Conservation (phyloP, 2,797 vertebrate genomes). For the Sciurus vulgaris region DNA sequence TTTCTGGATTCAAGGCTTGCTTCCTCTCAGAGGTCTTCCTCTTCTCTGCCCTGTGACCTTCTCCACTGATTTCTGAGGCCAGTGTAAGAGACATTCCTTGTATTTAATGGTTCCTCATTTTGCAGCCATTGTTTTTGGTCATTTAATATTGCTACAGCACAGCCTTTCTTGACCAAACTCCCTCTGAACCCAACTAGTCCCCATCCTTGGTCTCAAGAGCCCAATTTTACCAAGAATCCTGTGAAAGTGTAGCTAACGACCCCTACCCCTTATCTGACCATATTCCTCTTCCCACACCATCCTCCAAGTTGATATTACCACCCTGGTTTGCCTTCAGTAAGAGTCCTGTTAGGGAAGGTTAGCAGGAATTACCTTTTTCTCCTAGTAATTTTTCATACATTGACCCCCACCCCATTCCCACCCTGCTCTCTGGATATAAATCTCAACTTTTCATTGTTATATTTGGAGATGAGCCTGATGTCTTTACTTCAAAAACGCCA, state of each 20-base stretch:
- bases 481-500: not conserved
- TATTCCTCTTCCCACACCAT: not conserved
- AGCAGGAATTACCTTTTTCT: not conserved
- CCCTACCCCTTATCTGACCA: not conserved
- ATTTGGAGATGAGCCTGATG: accelerated
- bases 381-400: not conserved
- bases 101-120: not conserved
- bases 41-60: not conserved
- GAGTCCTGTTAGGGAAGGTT: not conserved
- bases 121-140: not conserved
- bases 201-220: not conserved
- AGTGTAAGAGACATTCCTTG: not conserved
- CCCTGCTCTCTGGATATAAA: not conserved
- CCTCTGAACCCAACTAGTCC: not conserved
- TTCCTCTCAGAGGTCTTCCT: not conserved
- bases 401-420: accelerated
- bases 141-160: not conserved
- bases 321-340: not conserved
- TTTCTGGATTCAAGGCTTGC: not conserved
- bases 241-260: too few relatives aligned
- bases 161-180: not conserved
- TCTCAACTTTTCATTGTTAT: not conserved
- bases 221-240: not conserved
- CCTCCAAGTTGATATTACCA: not conserved
- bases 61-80: not conserved